Percentiles rank a stretch among this genome's conserved stretches.
Evolutionary conservation across 1,140 invertebrate genomes (phyloP).

Genomic region (Trachymyrmex cornetzi): DNA sequence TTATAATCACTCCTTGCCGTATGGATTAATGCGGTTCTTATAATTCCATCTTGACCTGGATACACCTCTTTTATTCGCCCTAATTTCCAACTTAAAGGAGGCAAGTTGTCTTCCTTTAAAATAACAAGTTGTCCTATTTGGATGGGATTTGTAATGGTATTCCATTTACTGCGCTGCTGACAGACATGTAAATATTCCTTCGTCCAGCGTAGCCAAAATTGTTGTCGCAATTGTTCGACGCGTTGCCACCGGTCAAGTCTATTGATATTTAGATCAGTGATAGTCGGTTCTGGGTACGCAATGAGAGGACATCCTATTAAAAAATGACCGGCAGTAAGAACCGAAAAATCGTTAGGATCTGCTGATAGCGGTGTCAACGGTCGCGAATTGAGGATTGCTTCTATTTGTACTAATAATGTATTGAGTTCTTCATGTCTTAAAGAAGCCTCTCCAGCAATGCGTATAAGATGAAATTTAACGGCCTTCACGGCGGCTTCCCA

Average conservation of each 20-base stretch:
- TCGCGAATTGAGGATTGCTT: background rate
- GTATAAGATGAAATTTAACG: background rate
- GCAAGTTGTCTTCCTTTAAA: background rate
- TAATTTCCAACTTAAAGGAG: background rate
- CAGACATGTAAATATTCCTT: slow-evolving; percentile 10
- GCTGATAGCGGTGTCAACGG: background rate
- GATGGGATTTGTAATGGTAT: background rate
- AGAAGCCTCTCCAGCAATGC: background rate
- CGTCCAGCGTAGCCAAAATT: background rate
- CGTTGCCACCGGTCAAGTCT: background rate
- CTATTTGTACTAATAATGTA: background rate
- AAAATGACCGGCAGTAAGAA: background rate
- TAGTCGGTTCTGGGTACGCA: background rate
- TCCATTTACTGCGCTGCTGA: background rate
- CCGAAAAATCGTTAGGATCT: background rate
- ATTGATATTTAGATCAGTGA: background rate
- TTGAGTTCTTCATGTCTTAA: background rate
- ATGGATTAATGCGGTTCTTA: background rate
- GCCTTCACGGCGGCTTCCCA: too few relatives aligned
- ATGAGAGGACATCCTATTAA: background rate
- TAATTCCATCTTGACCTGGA: background rate
- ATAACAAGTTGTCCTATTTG: background rate
- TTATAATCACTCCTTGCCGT: background rate
- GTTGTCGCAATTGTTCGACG: background rate
- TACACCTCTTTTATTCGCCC: background rate